A percentile compares a stretch with the other conserved stretches of the same genome.
Conservation (phyloP, 2,797 vertebrate genomes). For the Lepus oiostolus region DNA sequence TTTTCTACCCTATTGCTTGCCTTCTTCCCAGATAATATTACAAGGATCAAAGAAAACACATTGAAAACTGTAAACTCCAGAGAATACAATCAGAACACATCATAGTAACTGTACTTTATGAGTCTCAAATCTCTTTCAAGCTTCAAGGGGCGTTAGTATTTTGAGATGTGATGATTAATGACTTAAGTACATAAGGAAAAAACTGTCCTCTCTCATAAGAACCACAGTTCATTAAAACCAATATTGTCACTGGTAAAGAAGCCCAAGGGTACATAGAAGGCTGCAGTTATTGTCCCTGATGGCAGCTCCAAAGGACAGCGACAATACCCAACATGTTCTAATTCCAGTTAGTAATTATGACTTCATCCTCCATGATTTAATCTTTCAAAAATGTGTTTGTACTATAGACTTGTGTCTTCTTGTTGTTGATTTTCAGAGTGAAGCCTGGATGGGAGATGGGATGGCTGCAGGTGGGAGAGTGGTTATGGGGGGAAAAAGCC, state of each 20-base stretch:
- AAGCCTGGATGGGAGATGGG: not conserved
- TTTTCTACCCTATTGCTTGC: not conserved
- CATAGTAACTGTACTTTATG: constrained; percentile 49
- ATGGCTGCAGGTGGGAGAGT: no score
- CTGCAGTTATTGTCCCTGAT: constrained; percentile 19
- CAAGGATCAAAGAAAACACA: not conserved
- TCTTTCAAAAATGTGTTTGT: not conserved
- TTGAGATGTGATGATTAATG: constrained; percentile 62
- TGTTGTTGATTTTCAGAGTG: constrained; percentile 1
- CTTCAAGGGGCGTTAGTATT: constrained; percentile 67
- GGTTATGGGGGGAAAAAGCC: no score
- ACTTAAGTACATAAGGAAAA: constrained; percentile 46
- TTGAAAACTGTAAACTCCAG: not conserved
- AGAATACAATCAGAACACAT: not conserved
- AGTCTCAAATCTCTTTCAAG: constrained; percentile 72
- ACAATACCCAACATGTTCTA: not conserved
- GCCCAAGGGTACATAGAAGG: constrained; percentile 46
- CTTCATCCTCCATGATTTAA: constrained; percentile 48
- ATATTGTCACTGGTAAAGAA: constrained; percentile 67
- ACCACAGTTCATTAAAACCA: constrained; percentile 63
- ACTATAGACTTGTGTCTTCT: constrained; percentile 4
- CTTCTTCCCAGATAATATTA: not conserved
- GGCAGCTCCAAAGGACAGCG: constrained; percentile 45
- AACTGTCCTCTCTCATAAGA: constrained; percentile 59
- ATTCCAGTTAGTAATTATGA: constrained; percentile 29